Conservation (phyloP, 2,797 vertebrate genomes). For the Varecia variegata region DNA sequence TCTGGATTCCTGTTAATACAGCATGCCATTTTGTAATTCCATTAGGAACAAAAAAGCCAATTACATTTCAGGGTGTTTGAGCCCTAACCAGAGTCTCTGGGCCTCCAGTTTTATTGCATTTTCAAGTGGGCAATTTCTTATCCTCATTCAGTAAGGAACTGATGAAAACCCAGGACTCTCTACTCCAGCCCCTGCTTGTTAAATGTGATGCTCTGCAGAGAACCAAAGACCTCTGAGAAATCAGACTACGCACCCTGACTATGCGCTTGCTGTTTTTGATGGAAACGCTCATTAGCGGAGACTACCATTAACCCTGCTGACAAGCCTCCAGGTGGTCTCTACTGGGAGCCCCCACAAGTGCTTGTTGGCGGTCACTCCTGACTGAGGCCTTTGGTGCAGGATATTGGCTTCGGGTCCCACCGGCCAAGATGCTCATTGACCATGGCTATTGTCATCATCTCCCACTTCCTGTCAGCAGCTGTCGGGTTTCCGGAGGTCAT, state of each 20-base stretch:
- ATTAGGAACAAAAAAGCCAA: not conserved
- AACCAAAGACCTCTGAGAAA: not conserved
- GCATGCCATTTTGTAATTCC: not conserved
- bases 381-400: not conserved
- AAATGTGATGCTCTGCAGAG: not conserved
- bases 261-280: not conserved
- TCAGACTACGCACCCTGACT: not conserved
- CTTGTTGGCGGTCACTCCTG: not conserved
- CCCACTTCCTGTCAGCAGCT: not conserved
- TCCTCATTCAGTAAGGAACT: not conserved
- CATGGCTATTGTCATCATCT: not conserved
- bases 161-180: not conserved
- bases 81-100: not conserved
- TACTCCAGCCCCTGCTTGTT: not conserved
- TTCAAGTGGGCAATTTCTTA: not conserved
- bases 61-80: not conserved
- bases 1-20: not conserved
- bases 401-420: not conserved
- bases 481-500: not conserved
- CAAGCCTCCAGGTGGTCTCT: not conserved
- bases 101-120: not conserved
- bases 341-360: not conserved
- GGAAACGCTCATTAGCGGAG: not conserved
- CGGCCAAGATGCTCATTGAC: not conserved
- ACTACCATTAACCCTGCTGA: not conserved